Evolutionary conservation across 2,888 invertebrate species (phyloP).

Genomic region (Mimachlamys varia): DNA sequence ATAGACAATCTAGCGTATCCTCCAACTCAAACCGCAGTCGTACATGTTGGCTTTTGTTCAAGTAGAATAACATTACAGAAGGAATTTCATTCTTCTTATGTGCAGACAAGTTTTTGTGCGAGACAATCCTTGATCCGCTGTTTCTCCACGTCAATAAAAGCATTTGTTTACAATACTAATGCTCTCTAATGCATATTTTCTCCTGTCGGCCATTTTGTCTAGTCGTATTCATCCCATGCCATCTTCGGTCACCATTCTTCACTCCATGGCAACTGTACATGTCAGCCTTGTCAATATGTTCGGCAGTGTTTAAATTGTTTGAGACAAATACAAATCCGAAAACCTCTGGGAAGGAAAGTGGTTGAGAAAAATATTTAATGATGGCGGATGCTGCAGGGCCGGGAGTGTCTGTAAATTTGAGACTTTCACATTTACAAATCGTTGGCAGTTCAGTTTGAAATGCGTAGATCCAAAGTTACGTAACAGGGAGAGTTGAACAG

Average conservation of each 20-base stretch:
- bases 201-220: slow-evolving; percentile 1
- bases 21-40: background rate
- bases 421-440: background rate
- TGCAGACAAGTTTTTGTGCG: slow-evolving; percentile 13
- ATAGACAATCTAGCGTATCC: background rate
- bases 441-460: background rate
- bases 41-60: slow-evolving; percentile 25
- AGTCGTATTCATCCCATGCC: background rate
- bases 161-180: background rate
- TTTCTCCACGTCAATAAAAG: background rate
- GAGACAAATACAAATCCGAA: too few species aligned
- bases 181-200: background rate
- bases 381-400: background rate
- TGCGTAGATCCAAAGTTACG: background rate
- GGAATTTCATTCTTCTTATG: slow-evolving; percentile 1
- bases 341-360: background rate
- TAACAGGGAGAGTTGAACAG: background rate
- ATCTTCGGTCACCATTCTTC: background rate
- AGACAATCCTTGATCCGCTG: background rate
- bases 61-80: background rate
- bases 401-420: background rate
- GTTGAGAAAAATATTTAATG: background rate
- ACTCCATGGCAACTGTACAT: background rate
- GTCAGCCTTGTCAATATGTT: background rate
- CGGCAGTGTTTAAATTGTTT: background rate